Base-by-base conservation (phyloP, 2,888 invertebrate genomes). In the Sceliomorpha sp. region DNA sequence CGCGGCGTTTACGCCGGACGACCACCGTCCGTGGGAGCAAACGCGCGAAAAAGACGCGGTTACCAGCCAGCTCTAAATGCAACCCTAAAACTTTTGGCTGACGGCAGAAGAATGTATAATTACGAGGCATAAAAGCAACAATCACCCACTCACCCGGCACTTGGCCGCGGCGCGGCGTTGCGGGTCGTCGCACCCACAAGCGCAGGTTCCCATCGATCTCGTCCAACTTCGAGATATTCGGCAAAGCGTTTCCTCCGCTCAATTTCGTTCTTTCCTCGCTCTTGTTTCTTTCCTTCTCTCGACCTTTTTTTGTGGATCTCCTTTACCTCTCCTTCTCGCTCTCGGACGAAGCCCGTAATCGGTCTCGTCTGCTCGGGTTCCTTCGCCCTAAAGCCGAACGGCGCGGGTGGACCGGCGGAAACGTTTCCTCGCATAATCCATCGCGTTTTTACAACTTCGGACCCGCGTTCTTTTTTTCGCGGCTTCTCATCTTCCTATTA, bases 41-140 rank as follows among this genome's bases (percentile, higher is more conserved):
- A 73, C 56, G 59, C 73, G 71, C 36, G 68, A 47, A 72, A 73
- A 70, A 76, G 55, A 60, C 59, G 34, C 40, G 40, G 68, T n/a
- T 37, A 48, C 39, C 48, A 27, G 64, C 34, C 60, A 67, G 70
- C 36, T 78, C 79, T 79, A 82, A 83, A 78, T 81, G 75, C 78
- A 80, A 81, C 77, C 80, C 81, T 81, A 80, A 85, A 75, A 75
- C 75, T 70, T 58, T 53, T 63, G 74, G 75, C 71, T 73, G 72
- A 73, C 66, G 73, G 71, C 78, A 75, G 71, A 79, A 74, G 83
- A 87, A 88, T 87, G 86, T 88, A 83, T 88, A 87, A 88, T 88
- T 87, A 88, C 84, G 85, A 82, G 78, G 83, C 86, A 88, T 88
- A 88, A 88, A 88, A 87, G 79, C 85, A 87, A 87, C 81, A 81